Percentiles rank a stretch among this genome's conserved stretches.
Evolutionary conservation across 2,113 vertebrate genomes (phyloP).

Genomic region (Bubo bubo): DNA sequence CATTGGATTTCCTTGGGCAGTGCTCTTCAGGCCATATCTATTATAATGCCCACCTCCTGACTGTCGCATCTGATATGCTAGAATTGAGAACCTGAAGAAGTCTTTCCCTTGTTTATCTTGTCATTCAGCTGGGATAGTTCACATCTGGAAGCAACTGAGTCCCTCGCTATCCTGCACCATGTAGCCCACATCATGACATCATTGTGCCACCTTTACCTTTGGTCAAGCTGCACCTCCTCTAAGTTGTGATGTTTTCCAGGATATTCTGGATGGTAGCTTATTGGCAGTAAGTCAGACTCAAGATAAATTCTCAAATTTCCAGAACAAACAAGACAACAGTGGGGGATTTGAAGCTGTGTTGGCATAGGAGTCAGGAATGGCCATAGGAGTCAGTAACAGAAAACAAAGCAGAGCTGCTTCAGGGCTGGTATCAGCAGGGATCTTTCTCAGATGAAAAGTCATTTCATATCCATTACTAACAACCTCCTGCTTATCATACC

Average conservation of each 20-base stretch:
- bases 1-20: background rate
- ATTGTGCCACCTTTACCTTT: background rate
- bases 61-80: background rate
- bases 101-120: background rate
- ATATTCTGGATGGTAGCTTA: background rate
- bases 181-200: background rate
- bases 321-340: background rate
- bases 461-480: background rate
- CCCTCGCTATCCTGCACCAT: accelerated
- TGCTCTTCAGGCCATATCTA: accelerated
- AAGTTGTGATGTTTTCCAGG: background rate
- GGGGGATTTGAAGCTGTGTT: background rate
- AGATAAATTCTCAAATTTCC: background rate
- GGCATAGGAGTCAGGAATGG: background rate
- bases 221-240: background rate
- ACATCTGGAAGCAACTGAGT: background rate
- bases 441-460: background rate
- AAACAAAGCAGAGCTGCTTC: background rate
- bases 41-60: background rate
- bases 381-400: background rate
- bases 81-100: background rate
- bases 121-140: background rate
- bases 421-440: background rate
- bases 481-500: background rate
- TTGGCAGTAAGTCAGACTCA: background rate